phyloP scores from a whole-genome alignment of 2,113 vertebrate genomes.

The Chascanopsetta lugubris region DNA sequence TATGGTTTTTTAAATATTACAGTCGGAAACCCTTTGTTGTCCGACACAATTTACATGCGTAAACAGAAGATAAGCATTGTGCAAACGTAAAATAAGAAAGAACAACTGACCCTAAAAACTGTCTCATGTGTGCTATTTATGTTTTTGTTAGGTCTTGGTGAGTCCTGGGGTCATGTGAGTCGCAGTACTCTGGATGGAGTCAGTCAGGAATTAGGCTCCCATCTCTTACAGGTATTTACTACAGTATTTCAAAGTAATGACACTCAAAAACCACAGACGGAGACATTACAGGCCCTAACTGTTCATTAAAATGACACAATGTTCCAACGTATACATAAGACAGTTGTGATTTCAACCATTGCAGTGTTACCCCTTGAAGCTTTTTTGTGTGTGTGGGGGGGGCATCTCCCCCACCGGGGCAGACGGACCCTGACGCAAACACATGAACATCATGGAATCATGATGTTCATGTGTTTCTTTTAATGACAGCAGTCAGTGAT shows the following conservation, averaged over 20 bases:
- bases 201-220: slow-evolving; percentile 92
- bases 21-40: too few species aligned
- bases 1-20: too few species aligned
- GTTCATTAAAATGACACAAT: not conserved
- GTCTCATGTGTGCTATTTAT: not conserved
- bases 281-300: not conserved
- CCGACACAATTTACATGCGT: too few species aligned
- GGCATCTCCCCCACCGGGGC: too few species aligned
- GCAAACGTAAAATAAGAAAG: not conserved
- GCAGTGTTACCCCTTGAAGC: too few species aligned
- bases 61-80: too few species aligned
- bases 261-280: not conserved
- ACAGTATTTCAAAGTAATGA: not conserved
- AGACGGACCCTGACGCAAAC: too few species aligned
- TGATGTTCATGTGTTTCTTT: too few species aligned
- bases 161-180: slow-evolving; percentile 95
- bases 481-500: too few species aligned
- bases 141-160: slow-evolving; percentile 88
- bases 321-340: not conserved
- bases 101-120: too few species aligned
- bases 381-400: too few species aligned
- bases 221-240: slow-evolving; percentile 90
- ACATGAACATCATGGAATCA: too few species aligned
- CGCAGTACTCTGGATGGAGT: slow-evolving; percentile 91
- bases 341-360: slow-evolving; percentile 2